Conservation (phyloP, 2,797 vertebrate genomes). For the Cossypha niveicapilla region DNA sequence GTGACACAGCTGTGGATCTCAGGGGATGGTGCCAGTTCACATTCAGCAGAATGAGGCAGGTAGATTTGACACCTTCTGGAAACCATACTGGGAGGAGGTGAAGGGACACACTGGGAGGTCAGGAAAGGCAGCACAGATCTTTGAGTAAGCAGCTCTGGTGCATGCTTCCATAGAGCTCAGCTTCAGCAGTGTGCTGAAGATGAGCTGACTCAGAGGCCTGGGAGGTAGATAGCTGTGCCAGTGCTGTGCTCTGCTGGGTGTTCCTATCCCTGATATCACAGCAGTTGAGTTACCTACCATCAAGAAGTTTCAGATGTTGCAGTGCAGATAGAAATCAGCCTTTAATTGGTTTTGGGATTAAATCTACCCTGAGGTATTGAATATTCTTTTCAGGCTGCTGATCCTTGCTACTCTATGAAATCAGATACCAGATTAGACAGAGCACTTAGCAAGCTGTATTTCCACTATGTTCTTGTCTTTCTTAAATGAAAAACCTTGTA, state of each 20-base stretch:
- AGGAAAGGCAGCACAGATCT: background rate
- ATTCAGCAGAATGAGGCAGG: background rate
- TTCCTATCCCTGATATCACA: background rate
- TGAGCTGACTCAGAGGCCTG: background rate
- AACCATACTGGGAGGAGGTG: background rate
- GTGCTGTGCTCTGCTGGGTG: background rate
- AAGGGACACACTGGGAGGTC: background rate
- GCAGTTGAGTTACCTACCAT: background rate
- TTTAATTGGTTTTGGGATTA: constrained; percentile 44
- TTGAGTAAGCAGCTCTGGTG: background rate
- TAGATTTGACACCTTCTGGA: background rate
- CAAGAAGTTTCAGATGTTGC: constrained; percentile 6
- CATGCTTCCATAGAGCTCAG: background rate
- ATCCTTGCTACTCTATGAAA: constrained; percentile 15
- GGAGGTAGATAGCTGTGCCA: background rate
- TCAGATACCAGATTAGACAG: constrained; percentile 3
- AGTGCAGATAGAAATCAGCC: constrained; percentile 16
- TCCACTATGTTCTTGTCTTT: background rate
- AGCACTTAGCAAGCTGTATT: background rate
- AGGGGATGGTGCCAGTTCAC: background rate
- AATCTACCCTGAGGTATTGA: constrained; percentile 3
- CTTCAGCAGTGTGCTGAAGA: background rate
- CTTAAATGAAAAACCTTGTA: background rate
- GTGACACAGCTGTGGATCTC: background rate
- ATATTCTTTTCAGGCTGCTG: constrained; percentile 14